Evolutionary conservation across 1,140 invertebrate genomes (phyloP).

Genomic region (Calycopis cecrops): DNA sequence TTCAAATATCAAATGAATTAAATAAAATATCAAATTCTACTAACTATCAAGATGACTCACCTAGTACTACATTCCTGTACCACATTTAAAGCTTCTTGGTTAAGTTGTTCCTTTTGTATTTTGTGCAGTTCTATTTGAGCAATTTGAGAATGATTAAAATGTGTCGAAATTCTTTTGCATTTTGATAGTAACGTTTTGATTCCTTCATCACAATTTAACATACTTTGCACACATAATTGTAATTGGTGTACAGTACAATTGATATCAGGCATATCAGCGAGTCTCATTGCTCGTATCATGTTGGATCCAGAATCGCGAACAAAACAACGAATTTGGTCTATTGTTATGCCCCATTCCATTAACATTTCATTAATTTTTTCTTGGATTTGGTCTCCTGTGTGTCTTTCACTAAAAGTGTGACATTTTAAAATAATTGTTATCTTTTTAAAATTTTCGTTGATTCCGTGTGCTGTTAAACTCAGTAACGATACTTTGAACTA

Average conservation of each 20-base stretch:
- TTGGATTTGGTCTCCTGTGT: background rate
- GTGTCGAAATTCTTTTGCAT: slow-evolving; percentile 32
- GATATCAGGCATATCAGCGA: background rate
- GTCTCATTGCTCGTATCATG: background rate
- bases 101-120: slow-evolving; percentile 32
- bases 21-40: slow-evolving; percentile 1
- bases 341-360: background rate
- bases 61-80: slow-evolving; percentile 26
- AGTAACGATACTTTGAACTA: background rate
- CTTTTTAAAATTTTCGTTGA: background rate
- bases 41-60: slow-evolving; percentile 17
- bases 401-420: background rate
- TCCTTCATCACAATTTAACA: slow-evolving; percentile 11
- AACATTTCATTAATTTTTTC: slow-evolving; percentile 1
- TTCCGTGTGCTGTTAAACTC: background rate
- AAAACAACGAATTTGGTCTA: background rate
- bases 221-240: background rate
- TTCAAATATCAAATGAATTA: background rate
- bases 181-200: slow-evolving; percentile 24
- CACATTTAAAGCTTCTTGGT: slow-evolving; percentile 23
- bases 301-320: background rate
- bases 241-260: slow-evolving; percentile 3
- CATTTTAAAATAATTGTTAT: slow-evolving; percentile 1
- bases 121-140: slow-evolving; percentile 27
- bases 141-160: slow-evolving; percentile 35